Evolutionary conservation across 2,113 vertebrate species (phyloP).

Genomic region (Phalacrocorax brasilianus): DNA sequence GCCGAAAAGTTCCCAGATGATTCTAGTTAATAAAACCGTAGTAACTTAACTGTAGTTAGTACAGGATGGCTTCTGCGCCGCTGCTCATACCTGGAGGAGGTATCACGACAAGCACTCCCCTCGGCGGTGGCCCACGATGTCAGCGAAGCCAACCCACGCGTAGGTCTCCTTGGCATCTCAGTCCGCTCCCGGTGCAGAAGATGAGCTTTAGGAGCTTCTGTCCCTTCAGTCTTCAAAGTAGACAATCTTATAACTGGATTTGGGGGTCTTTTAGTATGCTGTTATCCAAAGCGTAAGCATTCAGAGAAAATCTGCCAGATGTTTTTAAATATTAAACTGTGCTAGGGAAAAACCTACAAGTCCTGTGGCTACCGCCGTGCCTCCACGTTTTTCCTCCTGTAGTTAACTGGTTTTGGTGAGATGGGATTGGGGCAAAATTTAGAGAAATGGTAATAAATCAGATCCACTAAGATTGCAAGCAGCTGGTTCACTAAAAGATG

Average conservation of each 20-base stretch:
- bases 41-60: neutral
- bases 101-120: fast-evolving
- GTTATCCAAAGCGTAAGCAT: neutral
- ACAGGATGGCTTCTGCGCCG: neutral
- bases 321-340: neutral
- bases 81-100: neutral
- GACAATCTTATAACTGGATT: neutral
- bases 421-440: neutral
- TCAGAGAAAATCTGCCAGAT: neutral
- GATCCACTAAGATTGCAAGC: neutral
- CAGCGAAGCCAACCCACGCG: neutral
- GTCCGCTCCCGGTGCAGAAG: neutral
- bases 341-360: neutral
- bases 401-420: neutral
- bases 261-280: neutral
- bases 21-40: neutral
- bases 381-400: neutral
- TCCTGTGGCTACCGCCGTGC: neutral
- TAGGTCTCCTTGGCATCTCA: neutral
- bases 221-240: neutral
- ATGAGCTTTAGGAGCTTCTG: neutral
- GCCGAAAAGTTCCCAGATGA: neutral
- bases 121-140: neutral
- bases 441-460: neutral
- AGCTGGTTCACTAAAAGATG: neutral